Evolutionary conservation across 2,113 vertebrate species (phyloP).

Genomic region (Passer montanus): DNA sequence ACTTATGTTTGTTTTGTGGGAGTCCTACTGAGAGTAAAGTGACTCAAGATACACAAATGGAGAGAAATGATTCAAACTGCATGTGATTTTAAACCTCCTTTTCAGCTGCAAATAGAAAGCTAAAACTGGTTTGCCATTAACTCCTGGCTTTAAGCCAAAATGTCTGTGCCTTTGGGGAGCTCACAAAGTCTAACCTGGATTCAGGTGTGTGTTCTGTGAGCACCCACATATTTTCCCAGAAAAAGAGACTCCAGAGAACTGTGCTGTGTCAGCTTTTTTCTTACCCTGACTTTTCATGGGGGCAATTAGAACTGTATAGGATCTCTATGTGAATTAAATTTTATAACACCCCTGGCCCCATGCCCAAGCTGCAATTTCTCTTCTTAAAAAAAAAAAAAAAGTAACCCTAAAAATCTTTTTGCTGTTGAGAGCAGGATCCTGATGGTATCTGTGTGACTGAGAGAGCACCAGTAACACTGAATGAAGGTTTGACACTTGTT

Average conservation of each 20-base stretch:
- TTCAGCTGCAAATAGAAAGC: not conserved
- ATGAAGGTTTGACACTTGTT: not conserved
- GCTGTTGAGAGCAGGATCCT: not conserved
- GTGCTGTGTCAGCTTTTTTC: not conserved
- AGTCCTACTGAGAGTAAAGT: not conserved
- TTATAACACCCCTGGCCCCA: not conserved
- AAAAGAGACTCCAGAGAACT: not conserved
- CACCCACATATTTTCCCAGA: fast-evolving
- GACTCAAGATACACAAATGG: not conserved
- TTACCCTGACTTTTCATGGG: not conserved
- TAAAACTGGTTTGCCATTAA: not conserved
- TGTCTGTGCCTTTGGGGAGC: not conserved
- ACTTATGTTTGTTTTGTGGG: not conserved
- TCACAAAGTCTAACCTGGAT: not conserved
- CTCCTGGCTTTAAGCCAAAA: not conserved
- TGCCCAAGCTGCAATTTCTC: not conserved
- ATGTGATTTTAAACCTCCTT: not conserved
- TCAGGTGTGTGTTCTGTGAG: not conserved
- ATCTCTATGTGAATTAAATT: not conserved
- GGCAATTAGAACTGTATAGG: not conserved
- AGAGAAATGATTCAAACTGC: not conserved
- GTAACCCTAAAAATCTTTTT: not conserved
- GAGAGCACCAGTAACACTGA: not conserved
- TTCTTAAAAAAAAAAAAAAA: not conserved
- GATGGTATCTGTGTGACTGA: not conserved